Evolutionary conservation across 2,888 invertebrate genomes (phyloP).

Genomic region (Rhingia rostrata): DNA sequence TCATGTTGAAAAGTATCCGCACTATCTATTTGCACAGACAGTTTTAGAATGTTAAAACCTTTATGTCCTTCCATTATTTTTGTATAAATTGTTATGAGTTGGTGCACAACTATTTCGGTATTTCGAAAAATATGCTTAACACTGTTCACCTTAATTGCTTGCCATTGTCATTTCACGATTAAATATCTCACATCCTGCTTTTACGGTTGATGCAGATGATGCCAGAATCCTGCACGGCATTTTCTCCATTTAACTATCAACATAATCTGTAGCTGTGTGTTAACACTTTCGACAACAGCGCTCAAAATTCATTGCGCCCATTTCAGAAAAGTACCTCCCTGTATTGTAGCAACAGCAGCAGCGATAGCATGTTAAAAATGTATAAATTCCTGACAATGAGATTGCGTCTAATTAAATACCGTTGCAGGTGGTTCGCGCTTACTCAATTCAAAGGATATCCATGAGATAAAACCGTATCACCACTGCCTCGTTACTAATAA

Average conservation of each 20-base stretch:
- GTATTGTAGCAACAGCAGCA: not conserved
- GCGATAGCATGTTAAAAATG: conserved; percentile 51
- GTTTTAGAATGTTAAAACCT: too few relatives aligned
- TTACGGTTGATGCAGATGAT: too few relatives aligned
- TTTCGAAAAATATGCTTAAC: too few relatives aligned
- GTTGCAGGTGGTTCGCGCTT: conserved; percentile 45
- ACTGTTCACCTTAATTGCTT: too few relatives aligned
- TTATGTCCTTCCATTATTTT: too few relatives aligned
- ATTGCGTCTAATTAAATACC: conserved; percentile 65
- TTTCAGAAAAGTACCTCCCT: not conserved
- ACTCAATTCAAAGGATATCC: conserved; percentile 27
- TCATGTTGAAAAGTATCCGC: too few relatives aligned
- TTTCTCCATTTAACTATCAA: not conserved
- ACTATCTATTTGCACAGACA: too few relatives aligned
- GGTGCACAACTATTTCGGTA: too few relatives aligned
- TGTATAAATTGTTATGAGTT: too few relatives aligned
- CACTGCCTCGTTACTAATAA: conserved; percentile 49
- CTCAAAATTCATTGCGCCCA: conserved; percentile 5
- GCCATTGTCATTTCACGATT: too few relatives aligned
- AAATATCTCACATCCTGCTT: too few relatives aligned
- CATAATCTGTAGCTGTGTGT: conserved; percentile 8
- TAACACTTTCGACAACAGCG: conserved; percentile 36
- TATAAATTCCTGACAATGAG: conserved; percentile 54
- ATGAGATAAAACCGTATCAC: conserved; percentile 42
- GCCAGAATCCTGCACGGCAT: too few relatives aligned